Evolutionary conservation across 2,113 vertebrate genomes (phyloP), one percentile per base, ranked within the genome.

Genomic region (Pelecanoides urinatrix): DNA sequence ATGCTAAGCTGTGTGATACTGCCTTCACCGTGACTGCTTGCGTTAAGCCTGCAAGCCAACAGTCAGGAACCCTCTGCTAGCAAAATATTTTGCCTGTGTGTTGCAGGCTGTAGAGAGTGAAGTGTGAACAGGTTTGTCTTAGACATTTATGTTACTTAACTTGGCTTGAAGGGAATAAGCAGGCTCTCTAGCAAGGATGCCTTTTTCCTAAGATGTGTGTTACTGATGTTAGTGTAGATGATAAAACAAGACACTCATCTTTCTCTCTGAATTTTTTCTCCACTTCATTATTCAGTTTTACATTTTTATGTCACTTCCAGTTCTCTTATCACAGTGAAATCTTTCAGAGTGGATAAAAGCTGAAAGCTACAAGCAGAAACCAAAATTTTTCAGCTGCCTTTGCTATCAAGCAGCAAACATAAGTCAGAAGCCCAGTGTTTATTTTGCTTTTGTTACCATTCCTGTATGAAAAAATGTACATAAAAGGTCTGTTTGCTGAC

Each of bases 381-480:
- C 26, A 63, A 40, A 76, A 72, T 77, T 63, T 93, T 88, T 89
- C 86, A 87, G 80, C 94, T 96, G 88, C 88, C 58, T 89, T 91
- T 91, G 80, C 84, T 92, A 91, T 84, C 65, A 86, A 65, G 85
- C 94, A 91, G 81, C 77, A 79, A 94, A 90, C 42, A 23, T 44
- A 76, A 96, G 53, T 92, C 89, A 87, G 70, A 94, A 91, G 49
- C 84, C 66, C 58, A 53, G 42, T 85, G 77, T 90, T 95, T 95
- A 30, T 82, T 96, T 95, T 94, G 73, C 86, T 85, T 87, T 93
- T 95, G 83, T 81, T 92, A 36, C 86, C 88, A 77, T 94, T 94
- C 80, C 88, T 75, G 34, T 77, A 75, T 62, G 61, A 67, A 90
- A 92, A 92, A 94, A 74, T 58, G 59, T 88, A 88, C 80, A 68